phyloP scores from a whole-genome alignment of 2,797 vertebrate genomes.

The Helicolenus hilgendorfi region DNA sequence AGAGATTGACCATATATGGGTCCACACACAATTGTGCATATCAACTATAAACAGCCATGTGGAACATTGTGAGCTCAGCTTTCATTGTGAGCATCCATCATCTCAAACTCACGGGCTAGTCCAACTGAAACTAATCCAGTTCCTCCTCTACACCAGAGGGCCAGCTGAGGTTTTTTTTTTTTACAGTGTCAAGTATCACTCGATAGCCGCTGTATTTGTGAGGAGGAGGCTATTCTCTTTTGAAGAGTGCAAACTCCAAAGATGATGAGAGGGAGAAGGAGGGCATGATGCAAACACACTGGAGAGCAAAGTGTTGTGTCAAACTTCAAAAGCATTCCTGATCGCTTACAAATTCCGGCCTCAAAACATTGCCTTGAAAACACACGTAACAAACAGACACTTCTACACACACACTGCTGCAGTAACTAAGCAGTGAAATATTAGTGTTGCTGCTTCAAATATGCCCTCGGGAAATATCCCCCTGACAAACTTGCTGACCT shows the following conservation, averaged over 20 bases:
- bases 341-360: slow-evolving; percentile 71
- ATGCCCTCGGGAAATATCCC: slow-evolving; percentile 23
- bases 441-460: slow-evolving; percentile 37
- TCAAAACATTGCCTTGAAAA: slow-evolving; percentile 47
- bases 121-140: slow-evolving; percentile 65
- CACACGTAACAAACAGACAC: slow-evolving; percentile 17
- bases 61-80: slow-evolving; percentile 38
- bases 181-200: slow-evolving; percentile 53
- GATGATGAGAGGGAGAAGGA: slow-evolving; percentile 61
- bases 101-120: slow-evolving; percentile 29
- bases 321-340: slow-evolving; percentile 89
- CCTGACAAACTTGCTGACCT: slow-evolving; percentile 35
- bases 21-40: slow-evolving; percentile 10
- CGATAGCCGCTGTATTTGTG: slow-evolving; percentile 21
- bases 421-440: slow-evolving; percentile 37
- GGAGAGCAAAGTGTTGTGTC: slow-evolving; percentile 62
- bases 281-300: slow-evolving; percentile 42
- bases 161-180: not conserved
- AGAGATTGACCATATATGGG: slow-evolving; percentile 13
- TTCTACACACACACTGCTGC: not conserved
- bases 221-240: slow-evolving; percentile 27
- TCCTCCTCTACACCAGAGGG: slow-evolving; percentile 18
- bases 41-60: slow-evolving; percentile 26
- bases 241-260: not conserved
- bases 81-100: slow-evolving; percentile 49